Base-by-base conservation (phyloP, 2,797 vertebrate genomes). In the Botia almorhae region DNA sequence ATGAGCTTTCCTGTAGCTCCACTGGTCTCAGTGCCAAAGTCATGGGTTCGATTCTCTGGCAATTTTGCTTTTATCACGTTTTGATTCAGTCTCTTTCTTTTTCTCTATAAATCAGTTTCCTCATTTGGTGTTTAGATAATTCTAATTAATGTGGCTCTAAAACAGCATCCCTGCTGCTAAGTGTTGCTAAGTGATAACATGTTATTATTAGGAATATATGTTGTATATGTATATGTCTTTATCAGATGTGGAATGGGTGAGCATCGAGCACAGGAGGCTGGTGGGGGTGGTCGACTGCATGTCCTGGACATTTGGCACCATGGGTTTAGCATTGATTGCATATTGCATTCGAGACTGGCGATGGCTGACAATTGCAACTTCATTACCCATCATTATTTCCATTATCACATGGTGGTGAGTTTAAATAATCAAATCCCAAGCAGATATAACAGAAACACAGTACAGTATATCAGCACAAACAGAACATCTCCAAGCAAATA, bases 231-330 rank as follows among this genome's bases (percentile, higher is more conserved):
- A 26, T 26, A 26, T 26, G 23, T 12, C 13, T 55, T 43, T 17
- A 78, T 43, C 88, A 95, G 94, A 83, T 90, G 87, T 95, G 65
- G 94, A 95, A 85, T 95, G 94, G 94, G 93, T 94, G 46, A 92
- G 91, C 83, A 89, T 94, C 50, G 70, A 92, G 55, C 93, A 93
- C 87, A 91, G 94, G 73, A 93, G 89, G 64, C 12, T 94, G 74
- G 90, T 92, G 33, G 93, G 92, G 70, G 84, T 94, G 53, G 60
- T 92, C 0, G 93, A 94, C 77, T 92, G 92, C 78, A 75, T 93
- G 8, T 87, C 93, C 5, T 95, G 94, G 94, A 89, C 92, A 0
- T 92, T 93, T 83, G 93, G 90, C 8, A 89, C 56, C 68, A 71
- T 56, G 13, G 3, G 80, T 16, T 74, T 91, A 64, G 75, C 89